These are phyloP conservation scores for Blera fallax DNA, from an alignment of 2,888 invertebrate species.

Conservation along the genomic window DNA sequence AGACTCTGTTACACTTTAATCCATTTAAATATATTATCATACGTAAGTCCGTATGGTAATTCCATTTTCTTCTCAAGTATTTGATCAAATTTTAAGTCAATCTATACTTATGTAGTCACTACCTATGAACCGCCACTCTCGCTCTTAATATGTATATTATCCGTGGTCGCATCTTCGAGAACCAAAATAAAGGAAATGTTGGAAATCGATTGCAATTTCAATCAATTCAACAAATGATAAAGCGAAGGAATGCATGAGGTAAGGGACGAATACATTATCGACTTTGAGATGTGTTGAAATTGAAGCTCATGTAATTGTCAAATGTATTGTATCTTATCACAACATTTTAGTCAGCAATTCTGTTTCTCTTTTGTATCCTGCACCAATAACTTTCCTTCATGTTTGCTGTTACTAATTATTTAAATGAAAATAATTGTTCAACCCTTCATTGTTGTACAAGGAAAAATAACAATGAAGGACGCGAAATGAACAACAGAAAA, in stretches of 20 bases:
- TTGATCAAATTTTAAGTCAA: background rate
- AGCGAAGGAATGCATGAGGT: background rate
- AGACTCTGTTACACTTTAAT: background rate
- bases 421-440: no score
- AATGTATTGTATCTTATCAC: background rate
- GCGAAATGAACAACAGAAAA: no score
- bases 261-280: background rate
- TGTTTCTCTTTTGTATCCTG: no score
- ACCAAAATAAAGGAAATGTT: background rate
- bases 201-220: background rate
- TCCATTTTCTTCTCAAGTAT: background rate
- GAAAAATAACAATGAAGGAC: no score
- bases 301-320: no score
- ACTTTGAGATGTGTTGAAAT: no score
- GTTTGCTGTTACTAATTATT: no score
- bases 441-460: no score
- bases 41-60: no score
- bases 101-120: background rate
- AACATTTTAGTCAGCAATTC: background rate
- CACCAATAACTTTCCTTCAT: no score
- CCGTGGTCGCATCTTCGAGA: background rate
- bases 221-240: background rate
- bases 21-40: background rate
- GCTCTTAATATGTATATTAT: background rate
- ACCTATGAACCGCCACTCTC: background rate